Evolutionary conservation across 2,113 vertebrate species (phyloP), one percentile per base, ranked within the genome.

Genomic region (Perca fluviatilis): DNA sequence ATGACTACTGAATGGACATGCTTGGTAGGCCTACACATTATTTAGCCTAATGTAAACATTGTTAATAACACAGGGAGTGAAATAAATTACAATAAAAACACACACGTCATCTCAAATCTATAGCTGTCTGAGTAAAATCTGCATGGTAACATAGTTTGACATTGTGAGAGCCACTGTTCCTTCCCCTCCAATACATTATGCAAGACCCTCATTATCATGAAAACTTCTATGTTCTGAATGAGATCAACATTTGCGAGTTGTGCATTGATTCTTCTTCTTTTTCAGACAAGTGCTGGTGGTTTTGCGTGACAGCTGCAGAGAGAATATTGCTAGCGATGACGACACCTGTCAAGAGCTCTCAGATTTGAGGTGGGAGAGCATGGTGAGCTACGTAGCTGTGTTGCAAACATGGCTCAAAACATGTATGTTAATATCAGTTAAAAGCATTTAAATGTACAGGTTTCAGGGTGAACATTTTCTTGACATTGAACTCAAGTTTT

Each of bases 141-240:
- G 54, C 57, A 14, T 3, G 25, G 14, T 53, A 46, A 66, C 66
- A 21, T 6, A 11, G 14, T 11, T 15, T 56, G 75, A 70, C 47
- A 66, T 25, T 68, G 57, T 64, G 23, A 76, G 27, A 80, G 60
- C 71, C 16, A 57, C 13, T 19, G 27, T 40, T n/a, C 47, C 64
- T 76, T 82, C 64, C 69, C 49, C 67, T 3, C 19, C n/a, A 43
- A 58, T 93, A 47, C 83, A 86, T 89, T 51, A 89, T 86, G 65
- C 63, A 83, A 56, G 18, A 15, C 23, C 16, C 13, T 82, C 51
- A 68, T 89, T 82, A 75, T 81, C 68, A 79, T 67, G 21, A 57
- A 5, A 36, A 74, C 53, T 62, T 88, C 79, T 62, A 64, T 61
- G 68, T 77, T 72, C 10, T 46, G 40, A 43, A 61, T 53, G 54